Evolutionary conservation across 2,797 vertebrate species (phyloP), one percentile per base, ranked within the genome.

Genomic region (Coreius guichenoti): DNA sequence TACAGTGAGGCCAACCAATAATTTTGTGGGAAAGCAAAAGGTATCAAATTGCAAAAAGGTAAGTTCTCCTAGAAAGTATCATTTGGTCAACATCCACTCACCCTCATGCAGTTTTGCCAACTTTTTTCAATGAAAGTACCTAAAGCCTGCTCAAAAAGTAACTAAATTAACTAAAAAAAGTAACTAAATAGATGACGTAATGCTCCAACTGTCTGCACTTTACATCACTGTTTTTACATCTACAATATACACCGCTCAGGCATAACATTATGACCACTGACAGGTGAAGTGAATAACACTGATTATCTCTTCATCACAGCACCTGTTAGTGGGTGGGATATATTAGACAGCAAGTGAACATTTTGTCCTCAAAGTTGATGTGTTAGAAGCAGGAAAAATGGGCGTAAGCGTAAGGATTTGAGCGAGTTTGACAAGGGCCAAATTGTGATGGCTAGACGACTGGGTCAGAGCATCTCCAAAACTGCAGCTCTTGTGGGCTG

Each of bases 1-100:
- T 79, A 51, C 49, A 65, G 56, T 36, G 16, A 23, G 58, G 45
- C 39, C n/a, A 80, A 31, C 76, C 81, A 79, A 72, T 73, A 43
- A 75, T 83, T 77, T 33, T 43, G 8, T 67, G 14, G 45, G 33
- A 70, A 51, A 43, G 49, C 19, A 51, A 1, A 29, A 70, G 4
- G 8, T 17, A 77, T 8, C n/a, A 78, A 61, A 65, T 49, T 16
- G 70, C 54, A 39, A 16, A 72, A 29, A 8, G 1, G 23, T 5
- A 49, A 0, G 36, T n/a, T 70, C 5, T 56, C 26, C 23, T 4
- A 36, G 21, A 69, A 69, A 39, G 19, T 23, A 6, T 23, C 0
- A n/a, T 39, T 69, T 43, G 36, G 21, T 39, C 11, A 39, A n/a
- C 33, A 43, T 69, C 8, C 1, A 68, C 17, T 36, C 19, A 12